phyloP scores from a whole-genome alignment of 2,888 invertebrate genomes.

The Eugnorisma glareosa region DNA sequence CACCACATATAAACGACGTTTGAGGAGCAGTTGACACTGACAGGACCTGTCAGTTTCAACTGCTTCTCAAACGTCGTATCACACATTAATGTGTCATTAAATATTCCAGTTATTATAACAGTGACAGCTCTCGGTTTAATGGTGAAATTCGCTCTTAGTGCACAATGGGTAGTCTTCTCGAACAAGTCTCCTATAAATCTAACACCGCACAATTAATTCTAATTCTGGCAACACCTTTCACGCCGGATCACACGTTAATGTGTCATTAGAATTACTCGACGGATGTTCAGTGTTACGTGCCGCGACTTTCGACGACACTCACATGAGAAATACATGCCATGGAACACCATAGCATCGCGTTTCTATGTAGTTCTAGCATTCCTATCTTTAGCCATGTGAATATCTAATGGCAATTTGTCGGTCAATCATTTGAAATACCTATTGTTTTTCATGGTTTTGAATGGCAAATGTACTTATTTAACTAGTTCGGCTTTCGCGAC shows the following conservation, averaged over 20 bases:
- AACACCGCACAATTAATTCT: neutral
- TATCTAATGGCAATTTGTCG: neutral
- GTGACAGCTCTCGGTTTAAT: neutral
- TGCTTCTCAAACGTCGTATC: too few species aligned
- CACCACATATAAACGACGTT: neutral
- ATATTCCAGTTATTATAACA: neutral
- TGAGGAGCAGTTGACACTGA: too few species aligned
- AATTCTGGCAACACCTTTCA: conserved; percentile 39
- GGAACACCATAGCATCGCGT: conserved; percentile 17
- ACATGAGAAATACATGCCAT: conserved; percentile 27
- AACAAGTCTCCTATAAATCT: neutral
- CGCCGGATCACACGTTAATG: conserved; percentile 50
- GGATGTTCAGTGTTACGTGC: conserved; percentile 61
- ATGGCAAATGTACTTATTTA: neutral
- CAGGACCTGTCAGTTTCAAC: too few species aligned
- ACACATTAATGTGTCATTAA: too few species aligned
- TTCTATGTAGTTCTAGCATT: conserved; percentile 7
- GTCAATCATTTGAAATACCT: neutral
- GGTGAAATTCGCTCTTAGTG: neutral
- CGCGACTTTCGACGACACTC: conserved; percentile 39
- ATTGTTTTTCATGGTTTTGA: neutral
- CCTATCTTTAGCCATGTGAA: neutral
- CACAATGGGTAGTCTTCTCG: neutral
- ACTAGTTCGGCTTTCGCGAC: neutral
- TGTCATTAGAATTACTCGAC: conserved; percentile 62